A percentile compares a stretch with the other conserved stretches of the same genome.
Evolutionary conservation across 2,888 invertebrate genomes (phyloP).

Genomic region (Eutolmus rufibarbis): DNA sequence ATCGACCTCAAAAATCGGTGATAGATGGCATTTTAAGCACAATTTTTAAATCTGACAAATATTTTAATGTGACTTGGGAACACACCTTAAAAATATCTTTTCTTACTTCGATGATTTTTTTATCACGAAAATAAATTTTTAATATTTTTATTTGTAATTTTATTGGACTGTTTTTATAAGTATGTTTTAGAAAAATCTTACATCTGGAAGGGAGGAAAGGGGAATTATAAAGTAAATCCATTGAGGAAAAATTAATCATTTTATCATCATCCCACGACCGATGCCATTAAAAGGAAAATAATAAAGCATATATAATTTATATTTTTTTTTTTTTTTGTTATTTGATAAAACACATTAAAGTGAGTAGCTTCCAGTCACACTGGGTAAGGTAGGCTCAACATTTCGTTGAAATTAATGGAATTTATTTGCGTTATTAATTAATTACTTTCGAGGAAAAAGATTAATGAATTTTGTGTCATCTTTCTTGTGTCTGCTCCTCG

Average conservation of each 20-base stretch:
- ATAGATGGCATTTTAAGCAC: neutral
- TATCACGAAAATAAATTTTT: neutral
- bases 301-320: neutral
- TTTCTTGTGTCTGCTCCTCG: neutral
- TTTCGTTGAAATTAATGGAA: slow-evolving; percentile 16
- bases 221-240: neutral
- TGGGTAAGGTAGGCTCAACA: neutral
- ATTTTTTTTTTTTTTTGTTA: neutral
- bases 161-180: neutral
- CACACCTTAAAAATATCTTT: neutral
- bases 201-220: neutral
- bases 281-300: neutral
- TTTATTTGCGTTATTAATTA: slow-evolving; percentile 34
- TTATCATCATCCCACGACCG: neutral
- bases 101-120: neutral
- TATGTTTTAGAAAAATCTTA: neutral
- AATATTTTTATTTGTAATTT: neutral
- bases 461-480: slow-evolving; percentile 23
- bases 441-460: slow-evolving; percentile 6
- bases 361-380: neutral
- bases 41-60: neutral
- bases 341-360: neutral
- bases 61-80: neutral
- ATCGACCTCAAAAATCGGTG: neutral
- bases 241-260: neutral